These are phyloP conservation scores for Salminus brasiliensis DNA, from an alignment of 2,113 vertebrate species.

Conservation along the genomic window DNA sequence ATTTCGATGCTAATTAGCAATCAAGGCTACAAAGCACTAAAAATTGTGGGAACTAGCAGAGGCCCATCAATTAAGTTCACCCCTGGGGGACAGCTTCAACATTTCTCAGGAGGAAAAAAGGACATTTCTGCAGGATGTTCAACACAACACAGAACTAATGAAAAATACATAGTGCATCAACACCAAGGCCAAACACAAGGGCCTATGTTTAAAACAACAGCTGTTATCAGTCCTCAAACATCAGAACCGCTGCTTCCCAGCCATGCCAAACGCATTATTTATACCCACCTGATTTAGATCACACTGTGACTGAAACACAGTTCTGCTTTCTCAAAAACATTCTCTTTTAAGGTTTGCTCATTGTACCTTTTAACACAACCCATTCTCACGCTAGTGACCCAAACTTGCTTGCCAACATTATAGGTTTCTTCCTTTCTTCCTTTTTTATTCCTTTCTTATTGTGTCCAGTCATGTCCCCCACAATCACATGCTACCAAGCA, in stretches of 20 bases:
- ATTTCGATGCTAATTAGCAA: constrained; percentile 69
- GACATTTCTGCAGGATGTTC: constrained; percentile 54
- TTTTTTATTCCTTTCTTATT: too few species aligned
- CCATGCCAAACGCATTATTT: neutral
- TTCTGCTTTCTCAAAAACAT: neutral
- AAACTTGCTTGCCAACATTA: neutral
- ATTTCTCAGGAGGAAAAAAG: constrained; percentile 52
- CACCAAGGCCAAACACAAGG: constrained; percentile 57
- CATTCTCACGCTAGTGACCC: neutral
- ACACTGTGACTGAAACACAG: neutral
- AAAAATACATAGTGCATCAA: constrained; percentile 47
- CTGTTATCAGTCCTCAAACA: neutral
- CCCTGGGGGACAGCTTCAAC: constrained; percentile 61
- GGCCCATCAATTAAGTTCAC: constrained; percentile 65
- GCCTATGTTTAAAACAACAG: constrained; percentile 43
- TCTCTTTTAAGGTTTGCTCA: neutral
- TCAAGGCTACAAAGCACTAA: constrained; percentile 60
- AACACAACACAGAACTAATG: constrained; percentile 61
- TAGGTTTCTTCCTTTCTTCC: too few species aligned
- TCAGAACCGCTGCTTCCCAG: neutral
- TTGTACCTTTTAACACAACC: neutral
- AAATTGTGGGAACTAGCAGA: constrained; percentile 64
- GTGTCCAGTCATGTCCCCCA: too few species aligned
- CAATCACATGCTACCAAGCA: too few species aligned
- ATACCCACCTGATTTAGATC: neutral